These are phyloP conservation scores for Heteromormyrus szaboi DNA, from an alignment of 2,797 vertebrate species.

Conservation along the genomic window DNA sequence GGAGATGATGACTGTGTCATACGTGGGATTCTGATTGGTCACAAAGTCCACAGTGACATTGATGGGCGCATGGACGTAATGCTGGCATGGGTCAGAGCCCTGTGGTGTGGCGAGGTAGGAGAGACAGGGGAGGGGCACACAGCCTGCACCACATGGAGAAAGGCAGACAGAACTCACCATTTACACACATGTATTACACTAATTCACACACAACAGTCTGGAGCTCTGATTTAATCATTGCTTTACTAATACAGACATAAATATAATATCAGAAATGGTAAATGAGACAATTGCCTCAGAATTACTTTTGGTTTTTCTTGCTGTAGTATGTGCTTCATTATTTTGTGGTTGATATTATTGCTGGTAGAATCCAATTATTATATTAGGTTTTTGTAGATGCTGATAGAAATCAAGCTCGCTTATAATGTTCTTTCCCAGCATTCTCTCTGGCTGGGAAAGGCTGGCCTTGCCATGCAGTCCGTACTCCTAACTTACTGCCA, in stretches of 20 bases:
- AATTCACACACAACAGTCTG: neutral
- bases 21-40: constrained; percentile 32
- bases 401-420: neutral
- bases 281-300: neutral
- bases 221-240: neutral
- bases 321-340: neutral
- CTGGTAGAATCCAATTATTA: neutral
- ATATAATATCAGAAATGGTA: neutral
- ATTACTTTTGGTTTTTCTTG: neutral
- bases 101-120: constrained; percentile 47
- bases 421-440: neutral
- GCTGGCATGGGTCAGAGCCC: constrained; percentile 52
- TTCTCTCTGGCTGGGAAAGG: neutral
- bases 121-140: constrained; percentile 62
- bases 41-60: constrained; percentile 54
- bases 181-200: neutral
- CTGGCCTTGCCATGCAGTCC: neutral
- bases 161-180: neutral
- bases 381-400: neutral
- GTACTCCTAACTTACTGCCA: constrained; percentile 53
- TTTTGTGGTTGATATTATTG: neutral
- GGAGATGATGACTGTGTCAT: constrained; percentile 56
- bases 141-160: constrained; percentile 45
- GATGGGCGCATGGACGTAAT: constrained; percentile 58
- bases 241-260: neutral